These are phyloP conservation scores for Astyanax mexicanus DNA, from an alignment of 2,797 vertebrate species.

Conservation along the genomic window DNA sequence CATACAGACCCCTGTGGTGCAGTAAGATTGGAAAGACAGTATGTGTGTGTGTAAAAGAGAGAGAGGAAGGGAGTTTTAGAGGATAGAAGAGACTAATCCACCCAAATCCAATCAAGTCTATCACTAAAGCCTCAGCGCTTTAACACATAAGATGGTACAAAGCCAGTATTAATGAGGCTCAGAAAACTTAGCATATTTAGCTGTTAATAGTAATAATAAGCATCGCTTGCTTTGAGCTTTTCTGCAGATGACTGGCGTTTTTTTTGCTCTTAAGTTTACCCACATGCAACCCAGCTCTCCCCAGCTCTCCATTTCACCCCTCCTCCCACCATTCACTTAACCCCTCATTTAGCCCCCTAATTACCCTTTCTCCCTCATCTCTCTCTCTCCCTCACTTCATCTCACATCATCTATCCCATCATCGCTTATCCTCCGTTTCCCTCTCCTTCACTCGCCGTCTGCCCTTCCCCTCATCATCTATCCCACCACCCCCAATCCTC, in stretches of 20 bases:
- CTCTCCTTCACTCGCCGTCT: slow-evolving; percentile 31
- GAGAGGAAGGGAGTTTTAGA: not conserved
- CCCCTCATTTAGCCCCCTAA: slow-evolving; percentile 41
- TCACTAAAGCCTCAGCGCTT: slow-evolving; percentile 20
- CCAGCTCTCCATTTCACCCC: not conserved
- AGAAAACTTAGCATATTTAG: slow-evolving; percentile 33
- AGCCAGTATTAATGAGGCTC: slow-evolving; percentile 40
- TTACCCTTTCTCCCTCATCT: slow-evolving; percentile 40
- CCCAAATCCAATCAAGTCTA: slow-evolving; percentile 29
- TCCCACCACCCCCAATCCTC: slow-evolving; percentile 13
- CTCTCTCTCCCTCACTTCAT: slow-evolving; percentile 32
- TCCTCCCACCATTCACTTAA: slow-evolving; percentile 41
- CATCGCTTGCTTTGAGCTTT: slow-evolving; percentile 12
- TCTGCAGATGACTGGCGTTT: slow-evolving; percentile 18
- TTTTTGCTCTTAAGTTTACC: slow-evolving; percentile 7
- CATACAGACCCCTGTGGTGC: slow-evolving; percentile 90
- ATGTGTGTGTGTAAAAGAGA: slow-evolving; percentile 3
- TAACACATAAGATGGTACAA: slow-evolving; percentile 39
- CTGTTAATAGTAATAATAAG: slow-evolving; percentile 41
- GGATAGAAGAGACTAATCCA: slow-evolving; percentile 20
- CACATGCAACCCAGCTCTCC: slow-evolving; percentile 38
- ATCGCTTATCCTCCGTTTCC: slow-evolving; percentile 15
- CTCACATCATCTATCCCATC: slow-evolving; percentile 24
- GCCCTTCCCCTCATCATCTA: slow-evolving; percentile 28
- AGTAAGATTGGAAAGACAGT: not conserved